phyloP scores from a whole-genome alignment of 2,113 vertebrate genomes.

The Ia io region DNA sequence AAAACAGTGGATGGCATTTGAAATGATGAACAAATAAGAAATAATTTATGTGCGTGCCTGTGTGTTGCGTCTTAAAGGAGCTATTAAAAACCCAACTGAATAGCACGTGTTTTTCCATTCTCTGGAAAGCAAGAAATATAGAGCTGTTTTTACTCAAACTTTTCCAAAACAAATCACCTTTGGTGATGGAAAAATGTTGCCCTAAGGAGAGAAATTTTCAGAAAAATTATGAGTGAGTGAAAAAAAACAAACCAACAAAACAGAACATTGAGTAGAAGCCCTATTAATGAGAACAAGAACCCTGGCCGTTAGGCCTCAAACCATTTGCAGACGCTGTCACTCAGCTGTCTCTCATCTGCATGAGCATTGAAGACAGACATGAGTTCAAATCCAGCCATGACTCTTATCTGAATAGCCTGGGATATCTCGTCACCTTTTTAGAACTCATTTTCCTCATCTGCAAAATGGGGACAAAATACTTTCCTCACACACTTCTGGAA shows the following conservation, averaged over 20 bases:
- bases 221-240: conserved; percentile 46
- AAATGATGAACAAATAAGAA: conserved; percentile 34
- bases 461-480: background rate
- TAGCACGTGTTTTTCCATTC: conserved; percentile 62
- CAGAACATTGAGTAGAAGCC: background rate
- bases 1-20: background rate
- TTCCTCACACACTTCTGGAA: background rate
- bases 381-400: background rate
- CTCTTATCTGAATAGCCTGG: no score
- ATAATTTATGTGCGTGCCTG: conserved; percentile 47
- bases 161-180: conserved; percentile 74
- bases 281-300: background rate
- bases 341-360: background rate
- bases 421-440: background rate
- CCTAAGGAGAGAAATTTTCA: conserved; percentile 49
- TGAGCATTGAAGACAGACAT: background rate
- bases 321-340: rapidly evolving
- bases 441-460: background rate
- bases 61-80: conserved; percentile 27
- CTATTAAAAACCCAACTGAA: conserved; percentile 34
- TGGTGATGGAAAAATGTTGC: conserved; percentile 61
- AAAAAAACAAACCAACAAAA: conserved; percentile 52
- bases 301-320: background rate
- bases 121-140: conserved; percentile 56
- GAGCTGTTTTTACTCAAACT: conserved; percentile 56